phyloP scores from a whole-genome alignment of 2,113 vertebrate species.

The Candoia aspera region DNA sequence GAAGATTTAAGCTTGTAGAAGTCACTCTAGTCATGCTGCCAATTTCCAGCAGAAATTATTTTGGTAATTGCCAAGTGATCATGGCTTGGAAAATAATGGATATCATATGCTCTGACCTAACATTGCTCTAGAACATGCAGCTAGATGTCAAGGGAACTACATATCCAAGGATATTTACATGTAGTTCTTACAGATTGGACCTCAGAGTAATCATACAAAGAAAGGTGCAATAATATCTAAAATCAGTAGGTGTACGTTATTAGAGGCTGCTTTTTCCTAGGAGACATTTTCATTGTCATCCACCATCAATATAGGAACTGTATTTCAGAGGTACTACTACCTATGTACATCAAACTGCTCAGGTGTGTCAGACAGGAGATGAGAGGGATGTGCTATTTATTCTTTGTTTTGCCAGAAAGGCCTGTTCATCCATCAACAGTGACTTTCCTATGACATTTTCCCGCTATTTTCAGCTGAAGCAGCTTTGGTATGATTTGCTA shows the following conservation, averaged over 20 bases:
- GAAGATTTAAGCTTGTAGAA: neutral
- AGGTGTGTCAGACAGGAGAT: neutral
- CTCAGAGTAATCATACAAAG: neutral
- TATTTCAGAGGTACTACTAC: no score
- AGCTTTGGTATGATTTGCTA: constrained; percentile 4
- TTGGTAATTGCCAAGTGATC: neutral
- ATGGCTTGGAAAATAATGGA: neutral
- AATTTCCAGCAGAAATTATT: neutral
- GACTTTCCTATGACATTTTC: constrained; percentile 13
- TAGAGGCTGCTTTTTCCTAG: neutral
- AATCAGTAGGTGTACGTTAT: neutral
- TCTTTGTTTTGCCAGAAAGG: neutral
- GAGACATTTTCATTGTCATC: neutral
- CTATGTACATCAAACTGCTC: neutral
- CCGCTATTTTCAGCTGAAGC: constrained; percentile 1
- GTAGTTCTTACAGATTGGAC: neutral
- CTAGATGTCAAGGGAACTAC: neutral
- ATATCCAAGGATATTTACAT: neutral
- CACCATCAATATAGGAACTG: neutral
- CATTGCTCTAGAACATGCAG: neutral
- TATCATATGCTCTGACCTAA: neutral
- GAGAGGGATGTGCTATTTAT: constrained; percentile 20
- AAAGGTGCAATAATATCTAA: neutral
- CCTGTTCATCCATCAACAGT: constrained; percentile 14
- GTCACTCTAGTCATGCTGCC: neutral